Evolutionary conservation across 2,797 vertebrate genomes (phyloP).

Genomic region (Knipowitschia caucasica): DNA sequence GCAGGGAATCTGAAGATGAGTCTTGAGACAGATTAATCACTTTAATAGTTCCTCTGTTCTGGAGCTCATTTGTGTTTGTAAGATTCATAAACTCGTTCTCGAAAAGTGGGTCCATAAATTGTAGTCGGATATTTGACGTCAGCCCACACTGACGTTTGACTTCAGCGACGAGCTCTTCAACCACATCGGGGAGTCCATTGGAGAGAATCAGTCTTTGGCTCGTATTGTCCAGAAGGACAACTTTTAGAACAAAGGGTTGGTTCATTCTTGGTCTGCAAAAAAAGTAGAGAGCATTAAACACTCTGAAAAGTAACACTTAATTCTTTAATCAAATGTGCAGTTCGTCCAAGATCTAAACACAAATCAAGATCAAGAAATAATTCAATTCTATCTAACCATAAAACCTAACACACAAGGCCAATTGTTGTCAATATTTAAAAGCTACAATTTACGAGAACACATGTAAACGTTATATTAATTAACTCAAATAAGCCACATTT

Average conservation of each 20-base stretch:
- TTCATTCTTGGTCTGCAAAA: constrained; percentile 2
- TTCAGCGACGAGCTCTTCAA: constrained; percentile 22
- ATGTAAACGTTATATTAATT: too few relatives aligned
- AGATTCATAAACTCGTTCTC: constrained; percentile 32
- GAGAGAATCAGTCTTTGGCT: constrained; percentile 28
- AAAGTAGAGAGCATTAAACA: background rate
- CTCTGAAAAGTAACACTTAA: too few relatives aligned
- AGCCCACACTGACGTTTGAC: constrained; percentile 33
- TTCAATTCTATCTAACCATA: background rate
- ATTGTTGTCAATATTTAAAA: too few relatives aligned
- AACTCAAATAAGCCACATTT: too few relatives aligned
- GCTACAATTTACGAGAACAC: too few relatives aligned
- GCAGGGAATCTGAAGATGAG: constrained; percentile 1
- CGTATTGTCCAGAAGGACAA: constrained; percentile 27
- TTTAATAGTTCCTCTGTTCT: constrained; percentile 29
- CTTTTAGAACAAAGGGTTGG: constrained; percentile 1
- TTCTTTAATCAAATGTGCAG: too few relatives aligned
- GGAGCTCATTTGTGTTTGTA: constrained; percentile 28
- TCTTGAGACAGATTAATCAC: too few relatives aligned
- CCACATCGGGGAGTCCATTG: constrained; percentile 19
- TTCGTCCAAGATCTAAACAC: background rate
- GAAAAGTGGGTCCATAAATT: constrained; percentile 36
- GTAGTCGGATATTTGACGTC: constrained; percentile 16
- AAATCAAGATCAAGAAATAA: background rate
- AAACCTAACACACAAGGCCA: too few relatives aligned